A percentile compares a stretch with the other conserved stretches of the same genome.
These are phyloP conservation scores for Saguinus imperator DNA, from an alignment of 2,113 vertebrate genomes.

Conservation along the genomic window DNA sequence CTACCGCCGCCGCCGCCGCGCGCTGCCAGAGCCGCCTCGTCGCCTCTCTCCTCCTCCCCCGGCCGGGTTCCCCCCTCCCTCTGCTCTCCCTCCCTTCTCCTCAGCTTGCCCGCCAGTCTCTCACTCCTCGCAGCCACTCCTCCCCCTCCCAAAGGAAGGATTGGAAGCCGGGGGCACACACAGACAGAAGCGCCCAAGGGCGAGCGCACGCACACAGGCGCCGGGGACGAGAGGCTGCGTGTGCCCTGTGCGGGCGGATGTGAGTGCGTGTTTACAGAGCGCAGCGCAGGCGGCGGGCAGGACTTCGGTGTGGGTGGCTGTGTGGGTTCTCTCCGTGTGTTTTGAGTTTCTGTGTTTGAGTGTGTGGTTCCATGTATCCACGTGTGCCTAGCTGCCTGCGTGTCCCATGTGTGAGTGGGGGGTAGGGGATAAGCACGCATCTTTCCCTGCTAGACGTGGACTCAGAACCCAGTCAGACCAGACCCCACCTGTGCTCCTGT, in stretches of 20 bases:
- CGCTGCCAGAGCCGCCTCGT: slow-evolving; percentile 69
- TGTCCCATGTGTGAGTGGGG: neutral
- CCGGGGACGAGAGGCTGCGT: neutral
- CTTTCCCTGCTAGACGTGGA: neutral
- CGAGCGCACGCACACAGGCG: slow-evolving; percentile 41
- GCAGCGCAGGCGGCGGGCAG: slow-evolving; percentile 5
- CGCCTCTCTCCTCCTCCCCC: slow-evolving; percentile 60
- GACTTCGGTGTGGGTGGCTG: neutral
- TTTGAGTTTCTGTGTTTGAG: neutral
- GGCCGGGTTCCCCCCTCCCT: slow-evolving; percentile 31
- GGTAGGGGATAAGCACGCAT: neutral
- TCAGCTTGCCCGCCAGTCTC: slow-evolving; percentile 41
- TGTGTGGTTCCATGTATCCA: neutral
- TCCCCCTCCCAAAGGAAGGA: slow-evolving; percentile 51
- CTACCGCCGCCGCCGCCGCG: slow-evolving; percentile 21
- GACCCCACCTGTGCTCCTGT: neutral
- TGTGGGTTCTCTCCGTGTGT: neutral
- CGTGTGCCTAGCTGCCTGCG: neutral
- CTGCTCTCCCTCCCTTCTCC: slow-evolving; percentile 4
- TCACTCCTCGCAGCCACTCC: slow-evolving; percentile 59
- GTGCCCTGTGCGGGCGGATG: neutral
- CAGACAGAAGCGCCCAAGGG: slow-evolving; percentile 24
- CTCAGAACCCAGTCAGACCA: neutral
- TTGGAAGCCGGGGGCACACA: slow-evolving; percentile 44
- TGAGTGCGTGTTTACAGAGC: slow-evolving; percentile 28